Percentiles rank a stretch among this genome's conserved stretches.
phyloP scores from a whole-genome alignment of 1,140 invertebrate species.

The Hyles euphorbiae region DNA sequence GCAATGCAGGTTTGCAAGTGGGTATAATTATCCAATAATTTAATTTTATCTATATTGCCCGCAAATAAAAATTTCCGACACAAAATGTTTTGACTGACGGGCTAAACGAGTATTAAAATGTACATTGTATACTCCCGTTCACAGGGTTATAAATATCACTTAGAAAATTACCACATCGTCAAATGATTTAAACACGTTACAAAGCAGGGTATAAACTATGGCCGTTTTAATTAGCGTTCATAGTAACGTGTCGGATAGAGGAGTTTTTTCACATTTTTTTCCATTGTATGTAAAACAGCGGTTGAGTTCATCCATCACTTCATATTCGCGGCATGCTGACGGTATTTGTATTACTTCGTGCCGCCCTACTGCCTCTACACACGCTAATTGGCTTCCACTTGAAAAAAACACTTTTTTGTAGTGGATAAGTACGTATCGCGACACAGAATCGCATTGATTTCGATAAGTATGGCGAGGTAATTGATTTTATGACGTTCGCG shows the following conservation, averaged over 20 bases:
- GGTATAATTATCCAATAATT: too few species aligned
- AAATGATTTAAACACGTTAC: constrained; percentile 24
- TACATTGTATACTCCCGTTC: constrained; percentile 14
- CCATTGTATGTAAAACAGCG: constrained; percentile 66
- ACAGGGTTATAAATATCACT: constrained; percentile 35
- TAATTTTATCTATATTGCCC: too few species aligned
- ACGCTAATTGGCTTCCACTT: constrained; percentile 41
- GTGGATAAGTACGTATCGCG: too few species aligned
- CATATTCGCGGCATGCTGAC: constrained; percentile 49
- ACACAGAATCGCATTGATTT: too few species aligned
- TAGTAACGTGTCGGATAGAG: constrained; percentile 45
- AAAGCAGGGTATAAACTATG: constrained; percentile 41
- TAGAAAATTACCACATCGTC: constrained; percentile 31
- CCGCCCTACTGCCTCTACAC: constrained; percentile 31
- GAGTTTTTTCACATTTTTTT: constrained; percentile 45
- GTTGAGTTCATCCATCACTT: constrained; percentile 56
- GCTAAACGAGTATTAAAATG: too few species aligned
- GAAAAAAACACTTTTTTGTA: too few species aligned
- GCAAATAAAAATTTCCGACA: too few species aligned
- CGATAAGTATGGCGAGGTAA: too few species aligned
- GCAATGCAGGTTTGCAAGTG: too few species aligned
- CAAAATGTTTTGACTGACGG: too few species aligned
- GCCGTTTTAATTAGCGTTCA: constrained; percentile 63
- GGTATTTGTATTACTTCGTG: constrained; percentile 25
- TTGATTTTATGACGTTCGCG: too few species aligned